phyloP scores from a whole-genome alignment of 2,888 invertebrate genomes.

The Calameuta idolon region DNA sequence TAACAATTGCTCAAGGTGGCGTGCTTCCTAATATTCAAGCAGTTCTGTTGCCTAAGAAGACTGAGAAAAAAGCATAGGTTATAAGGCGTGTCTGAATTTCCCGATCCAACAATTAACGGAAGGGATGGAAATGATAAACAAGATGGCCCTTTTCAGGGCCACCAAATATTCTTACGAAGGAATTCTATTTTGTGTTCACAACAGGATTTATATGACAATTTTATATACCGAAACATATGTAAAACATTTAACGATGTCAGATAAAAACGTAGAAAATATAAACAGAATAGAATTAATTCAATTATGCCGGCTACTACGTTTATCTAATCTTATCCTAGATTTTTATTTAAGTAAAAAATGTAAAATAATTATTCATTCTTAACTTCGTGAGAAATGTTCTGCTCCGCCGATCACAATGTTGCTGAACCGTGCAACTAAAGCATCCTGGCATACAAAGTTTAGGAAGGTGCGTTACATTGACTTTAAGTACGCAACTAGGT shows the following conservation, averaged over 20 bases:
- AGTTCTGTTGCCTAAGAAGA: slow-evolving; percentile 79
- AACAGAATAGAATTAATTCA: background rate
- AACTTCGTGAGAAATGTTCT: background rate
- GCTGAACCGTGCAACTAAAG: background rate
- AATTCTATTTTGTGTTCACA: background rate
- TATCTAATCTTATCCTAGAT: background rate
- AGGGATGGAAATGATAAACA: background rate
- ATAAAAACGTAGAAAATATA: background rate
- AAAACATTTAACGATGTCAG: too few species aligned
- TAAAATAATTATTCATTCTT: background rate
- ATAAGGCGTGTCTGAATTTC: too few species aligned
- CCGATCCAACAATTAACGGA: background rate
- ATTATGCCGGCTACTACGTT: background rate
- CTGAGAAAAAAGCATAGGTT: slow-evolving; percentile 48
- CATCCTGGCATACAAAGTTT: background rate
- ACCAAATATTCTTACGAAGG: background rate
- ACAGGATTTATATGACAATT: too few species aligned
- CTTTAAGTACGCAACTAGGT: background rate
- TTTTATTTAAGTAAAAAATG: background rate
- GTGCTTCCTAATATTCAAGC: slow-evolving; percentile 83
- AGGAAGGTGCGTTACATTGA: background rate
- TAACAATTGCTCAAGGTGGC: slow-evolving; percentile 85
- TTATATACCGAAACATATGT: too few species aligned
- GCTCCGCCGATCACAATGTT: background rate
- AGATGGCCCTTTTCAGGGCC: background rate